Evolutionary conservation across 1,140 invertebrate species (phyloP), one percentile per base, ranked within the genome.

Genomic region (Trigoniulus corallinus): DNA sequence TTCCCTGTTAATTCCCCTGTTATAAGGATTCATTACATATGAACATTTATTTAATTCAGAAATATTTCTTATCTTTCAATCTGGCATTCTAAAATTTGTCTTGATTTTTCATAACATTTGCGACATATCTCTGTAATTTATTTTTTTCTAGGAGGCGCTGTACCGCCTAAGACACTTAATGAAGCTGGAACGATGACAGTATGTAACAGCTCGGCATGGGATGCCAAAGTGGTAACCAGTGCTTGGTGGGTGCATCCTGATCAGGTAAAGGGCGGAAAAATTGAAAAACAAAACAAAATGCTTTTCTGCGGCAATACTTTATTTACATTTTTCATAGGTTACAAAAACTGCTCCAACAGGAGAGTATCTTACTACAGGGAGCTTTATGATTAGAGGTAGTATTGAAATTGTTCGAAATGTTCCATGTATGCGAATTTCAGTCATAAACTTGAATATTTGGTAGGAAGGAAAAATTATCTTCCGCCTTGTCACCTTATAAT

Each of bases 101-200:
- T n/a, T n/a, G n/a, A n/a, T n/a, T n/a, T n/a, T n/a, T n/a, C n/a
- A n/a, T n/a, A n/a, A n/a, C n/a, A n/a, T n/a, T n/a, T n/a, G n/a
- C n/a, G n/a, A n/a, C n/a, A n/a, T n/a, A n/a, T n/a, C n/a, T n/a
- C n/a, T n/a, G n/a, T n/a, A 44, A 18, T 44, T 20, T 44, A 44
- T 44, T 20, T 10, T 3, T 20, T 54, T 39, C 3, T 64, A 21
- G 74, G 72, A 1, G 68, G 68, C 13, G 72, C 77, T 0, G 72
- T 91, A 10, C 91, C 94, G 1, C 93, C 93, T 1, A 89, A 89
- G 70, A 95, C 93, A 0, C 70, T 99, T 15, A 84, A 89, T 60
- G 95, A 99, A 74, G 94, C 94, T 37, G 96, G 91, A 1, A 82
- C 82, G 10, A 95, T 98, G 80, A 93, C 95, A 22, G 82, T 98